A percentile compares a stretch with the other conserved stretches of the same genome.
Conservation (phyloP, 2,888 invertebrate genomes). For the Miltochrista miniata region DNA sequence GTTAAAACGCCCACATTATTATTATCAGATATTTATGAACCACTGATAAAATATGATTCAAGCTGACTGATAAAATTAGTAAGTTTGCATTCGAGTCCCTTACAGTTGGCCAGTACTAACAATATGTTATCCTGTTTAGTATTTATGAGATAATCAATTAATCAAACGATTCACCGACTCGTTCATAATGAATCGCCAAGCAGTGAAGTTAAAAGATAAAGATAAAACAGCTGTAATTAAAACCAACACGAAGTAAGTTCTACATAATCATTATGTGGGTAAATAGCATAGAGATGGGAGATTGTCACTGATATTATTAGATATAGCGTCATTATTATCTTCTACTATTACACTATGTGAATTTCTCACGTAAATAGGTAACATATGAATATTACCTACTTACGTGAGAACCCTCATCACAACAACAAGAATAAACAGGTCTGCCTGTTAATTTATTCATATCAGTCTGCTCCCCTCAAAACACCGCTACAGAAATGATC, state of each 20-base stretch:
- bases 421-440: too few relatives aligned
- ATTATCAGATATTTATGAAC: not conserved
- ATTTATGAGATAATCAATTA: not conserved
- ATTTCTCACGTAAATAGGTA: too few relatives aligned
- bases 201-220: not conserved
- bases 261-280: not conserved
- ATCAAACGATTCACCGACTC: not conserved
- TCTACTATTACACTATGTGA: too few relatives aligned
- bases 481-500: not conserved
- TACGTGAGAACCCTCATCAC: too few relatives aligned
- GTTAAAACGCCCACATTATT: too few relatives aligned
- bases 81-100: not conserved
- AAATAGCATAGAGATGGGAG: not conserved
- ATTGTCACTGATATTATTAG: not conserved
- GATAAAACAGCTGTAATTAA: not conserved
- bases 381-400: too few relatives aligned
- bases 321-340: too few relatives aligned
- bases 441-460: too few relatives aligned
- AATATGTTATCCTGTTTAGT: too few relatives aligned
- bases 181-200: not conserved
- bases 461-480: too few relatives aligned
- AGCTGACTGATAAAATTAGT: not conserved
- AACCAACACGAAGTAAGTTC: not conserved
- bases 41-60: conserved; percentile 3
- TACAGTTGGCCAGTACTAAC: not conserved